Base-by-base conservation (phyloP, 2,888 invertebrate species). In the Drosophila vallismaia region DNA sequence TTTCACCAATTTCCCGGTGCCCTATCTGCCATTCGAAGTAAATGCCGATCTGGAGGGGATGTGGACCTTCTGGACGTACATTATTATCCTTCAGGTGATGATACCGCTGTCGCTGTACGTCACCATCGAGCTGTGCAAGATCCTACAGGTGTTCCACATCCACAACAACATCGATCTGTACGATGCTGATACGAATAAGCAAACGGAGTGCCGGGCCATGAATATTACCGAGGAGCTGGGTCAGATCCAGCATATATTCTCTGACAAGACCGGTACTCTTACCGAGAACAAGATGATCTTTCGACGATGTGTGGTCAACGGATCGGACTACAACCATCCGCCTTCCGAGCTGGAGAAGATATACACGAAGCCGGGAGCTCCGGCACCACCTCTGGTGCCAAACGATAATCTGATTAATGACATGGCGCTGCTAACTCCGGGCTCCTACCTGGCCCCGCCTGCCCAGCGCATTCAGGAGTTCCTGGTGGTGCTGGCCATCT, bases 271-370 rank as follows among this genome's bases (percentile, higher is more conserved):
- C 0, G 99, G 99, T 5, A 99, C 99, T 1, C 92, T 99, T 60
- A 99, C 99, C 0, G 98, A 99, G 92, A 99, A 99, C 91, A 96
- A 97, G 92, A 99, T 99, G 99, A 94, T 98, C 88, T 99, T 99
- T 92, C 94, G 97, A 60, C 93, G 96, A 51, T 99, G 98, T 89
- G 95, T 96, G 2, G 95, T 99, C 28, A 95, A 95, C 26, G 98
- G 98, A 0, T 94, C 95, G 42, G 98, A 99, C 92, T 99, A 97
- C 90, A 95, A 95, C 88, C 97, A 97, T 90, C 94, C 95, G 1
- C 94, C 95, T 28, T 94, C 96, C 5, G 94, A 95, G 71, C 93
- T 94, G 85, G 94, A 95, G 9, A 92, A 92, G 46, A 84, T 91
- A 0, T 93, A 93, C 50, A 88, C 92, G 0, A 92, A 92, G 63